A percentile compares a stretch with the other conserved stretches of the same genome.
These are phyloP conservation scores for Rhinogobio ventralis DNA, from an alignment of 2,797 vertebrate species.

Conservation along the genomic window DNA sequence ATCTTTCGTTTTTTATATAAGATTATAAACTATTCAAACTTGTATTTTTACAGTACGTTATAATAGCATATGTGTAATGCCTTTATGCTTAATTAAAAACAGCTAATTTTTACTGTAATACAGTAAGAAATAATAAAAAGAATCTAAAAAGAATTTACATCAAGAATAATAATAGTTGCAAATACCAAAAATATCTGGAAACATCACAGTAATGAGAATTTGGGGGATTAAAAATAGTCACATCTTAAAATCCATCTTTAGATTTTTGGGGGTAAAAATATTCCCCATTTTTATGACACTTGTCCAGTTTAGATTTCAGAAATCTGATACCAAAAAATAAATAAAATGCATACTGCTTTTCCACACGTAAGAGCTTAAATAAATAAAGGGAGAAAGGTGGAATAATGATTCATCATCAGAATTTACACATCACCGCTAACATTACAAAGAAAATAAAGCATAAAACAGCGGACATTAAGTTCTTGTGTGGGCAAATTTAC, in stretches of 20 bases:
- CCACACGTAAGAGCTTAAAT: conserved; percentile 13
- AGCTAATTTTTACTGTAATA: background rate
- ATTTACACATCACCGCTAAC: conserved; percentile 47
- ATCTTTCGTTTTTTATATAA: background rate
- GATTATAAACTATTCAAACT: background rate
- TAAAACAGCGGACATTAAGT: conserved; percentile 25
- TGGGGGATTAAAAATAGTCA: background rate
- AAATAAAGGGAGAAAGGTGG: background rate
- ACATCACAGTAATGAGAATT: background rate
- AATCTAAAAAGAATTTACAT: background rate
- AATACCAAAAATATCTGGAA: background rate
- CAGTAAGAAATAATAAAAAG: background rate
- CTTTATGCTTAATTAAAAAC: background rate
- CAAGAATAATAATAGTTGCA: background rate
- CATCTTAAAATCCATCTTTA: background rate
- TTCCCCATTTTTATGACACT: background rate
- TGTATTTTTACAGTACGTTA: background rate
- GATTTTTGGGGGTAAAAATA: background rate
- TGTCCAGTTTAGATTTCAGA: background rate
- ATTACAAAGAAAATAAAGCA: conserved; percentile 57
- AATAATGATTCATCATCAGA: conserved; percentile 27
- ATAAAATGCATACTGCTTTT: background rate
- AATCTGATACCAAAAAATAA: background rate
- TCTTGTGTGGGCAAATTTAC: conserved; percentile 45
- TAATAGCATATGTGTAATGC: background rate